A percentile compares a stretch with the other conserved stretches of the same genome.
Evolutionary conservation across 2,888 invertebrate genomes (phyloP).

Genomic region (Adelognathus sp.): DNA sequence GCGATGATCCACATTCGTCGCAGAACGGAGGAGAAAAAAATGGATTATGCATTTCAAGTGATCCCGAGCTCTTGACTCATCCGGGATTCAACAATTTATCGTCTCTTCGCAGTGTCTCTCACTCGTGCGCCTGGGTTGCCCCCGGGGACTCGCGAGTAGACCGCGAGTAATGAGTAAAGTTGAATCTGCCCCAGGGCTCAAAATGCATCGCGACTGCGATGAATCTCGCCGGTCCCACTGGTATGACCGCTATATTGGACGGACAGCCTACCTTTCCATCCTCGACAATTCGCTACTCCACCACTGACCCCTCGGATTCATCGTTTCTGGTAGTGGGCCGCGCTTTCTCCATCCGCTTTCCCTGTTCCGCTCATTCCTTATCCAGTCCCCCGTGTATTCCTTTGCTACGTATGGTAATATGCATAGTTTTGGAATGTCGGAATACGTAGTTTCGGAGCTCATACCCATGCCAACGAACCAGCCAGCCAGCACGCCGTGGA

Average conservation of each 20-base stretch:
- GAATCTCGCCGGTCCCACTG: slow-evolving; percentile 1
- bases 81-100: not conserved
- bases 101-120: slow-evolving; percentile 1
- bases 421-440: not conserved
- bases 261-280: slow-evolving; percentile 16
- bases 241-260: slow-evolving; percentile 18
- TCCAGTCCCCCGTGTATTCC: slow-evolving; percentile 23
- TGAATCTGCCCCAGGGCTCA: slow-evolving; percentile 47
- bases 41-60: not conserved
- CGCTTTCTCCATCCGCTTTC: slow-evolving; percentile 13
- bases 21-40: not conserved
- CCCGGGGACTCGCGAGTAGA: slow-evolving; percentile 15
- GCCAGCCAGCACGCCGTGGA: slow-evolving; percentile 9
- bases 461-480: slow-evolving; percentile 36
- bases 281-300: slow-evolving; percentile 3
- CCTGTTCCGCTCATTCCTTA: slow-evolving; percentile 28
- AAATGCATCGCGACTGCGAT: not conserved
- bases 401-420: slow-evolving; percentile 3
- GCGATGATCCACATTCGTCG: not conserved
- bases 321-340: not conserved
- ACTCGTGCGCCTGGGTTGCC: not conserved
- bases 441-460: too few relatives aligned
- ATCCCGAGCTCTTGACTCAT: not conserved
- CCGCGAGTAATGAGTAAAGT: slow-evolving; percentile 76
- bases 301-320: not conserved